A percentile compares a stretch with the other conserved stretches of the same genome.
phyloP scores from a whole-genome alignment of 1,140 invertebrate species.

The Bombus fervidus region DNA sequence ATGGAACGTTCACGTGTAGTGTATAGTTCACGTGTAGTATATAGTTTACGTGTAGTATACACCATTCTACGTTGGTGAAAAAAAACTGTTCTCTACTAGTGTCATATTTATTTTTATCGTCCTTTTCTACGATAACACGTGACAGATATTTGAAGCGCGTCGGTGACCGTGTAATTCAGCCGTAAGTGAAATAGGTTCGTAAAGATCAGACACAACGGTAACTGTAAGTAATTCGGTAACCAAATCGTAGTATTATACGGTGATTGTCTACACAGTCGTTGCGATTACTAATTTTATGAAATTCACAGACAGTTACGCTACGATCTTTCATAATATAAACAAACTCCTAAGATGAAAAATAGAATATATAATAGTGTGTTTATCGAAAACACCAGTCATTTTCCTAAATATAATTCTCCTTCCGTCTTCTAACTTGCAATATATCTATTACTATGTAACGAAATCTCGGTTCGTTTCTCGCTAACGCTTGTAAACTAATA shows the following conservation, averaged over 20 bases:
- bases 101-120: slow-evolving; percentile 6
- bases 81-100: neutral
- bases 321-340: neutral
- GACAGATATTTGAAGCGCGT: slow-evolving; percentile 7
- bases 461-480: neutral
- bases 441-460: neutral
- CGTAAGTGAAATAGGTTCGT: slow-evolving; percentile 5
- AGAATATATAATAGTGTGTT: neutral
- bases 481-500: neutral
- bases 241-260: neutral
- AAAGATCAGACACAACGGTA: neutral
- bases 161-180: neutral
- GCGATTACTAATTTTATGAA: neutral
- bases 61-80: neutral
- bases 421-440: neutral
- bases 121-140: neutral
- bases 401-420: neutral
- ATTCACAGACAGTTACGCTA: neutral
- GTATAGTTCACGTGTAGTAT: neutral
- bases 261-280: neutral
- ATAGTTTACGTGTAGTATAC: neutral
- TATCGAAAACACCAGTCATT: neutral
- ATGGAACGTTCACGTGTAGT: slow-evolving; percentile 15
- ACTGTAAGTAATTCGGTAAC: neutral
- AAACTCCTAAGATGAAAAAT: neutral